These are phyloP conservation scores for Pteropus rufus DNA, from an alignment of 2,797 vertebrate species.

Conservation along the genomic window DNA sequence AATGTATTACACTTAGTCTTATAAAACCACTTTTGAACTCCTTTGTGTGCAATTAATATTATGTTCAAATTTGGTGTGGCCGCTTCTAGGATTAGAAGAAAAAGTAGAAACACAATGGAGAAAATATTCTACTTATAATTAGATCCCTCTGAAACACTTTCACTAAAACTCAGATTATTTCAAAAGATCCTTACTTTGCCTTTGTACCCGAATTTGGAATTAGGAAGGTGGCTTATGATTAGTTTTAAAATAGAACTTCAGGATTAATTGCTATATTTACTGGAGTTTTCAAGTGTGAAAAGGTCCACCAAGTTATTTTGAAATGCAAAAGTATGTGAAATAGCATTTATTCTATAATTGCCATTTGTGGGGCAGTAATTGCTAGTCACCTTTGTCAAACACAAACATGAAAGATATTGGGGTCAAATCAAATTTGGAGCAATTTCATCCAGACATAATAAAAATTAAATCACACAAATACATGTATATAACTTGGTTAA, in stretches of 20 bases:
- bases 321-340: constrained; percentile 12
- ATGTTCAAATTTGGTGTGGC: background rate
- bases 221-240: background rate
- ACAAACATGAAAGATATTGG: background rate
- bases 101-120: constrained; percentile 16
- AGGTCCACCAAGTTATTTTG: background rate
- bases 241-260: constrained; percentile 40
- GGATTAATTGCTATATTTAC: constrained; percentile 37
- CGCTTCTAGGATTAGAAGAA: constrained; percentile 6
- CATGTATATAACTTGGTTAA: background rate
- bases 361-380: background rate
- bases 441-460: background rate
- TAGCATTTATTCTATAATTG: background rate
- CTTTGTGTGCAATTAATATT: constrained; percentile 39
- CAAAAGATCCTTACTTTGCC: constrained; percentile 9
- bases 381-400: background rate
- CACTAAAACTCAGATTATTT: constrained; percentile 15
- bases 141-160: constrained; percentile 36
- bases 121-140: constrained; percentile 47
- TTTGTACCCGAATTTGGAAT: constrained; percentile 50
- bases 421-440: background rate
- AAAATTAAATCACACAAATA: constrained; percentile 11
- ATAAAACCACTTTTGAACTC: constrained; percentile 25
- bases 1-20: background rate
- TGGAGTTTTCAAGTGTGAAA: constrained; percentile 12